Evolutionary conservation across 2,113 vertebrate genomes (phyloP).

Genomic region (Corvus hawaiiensis): DNA sequence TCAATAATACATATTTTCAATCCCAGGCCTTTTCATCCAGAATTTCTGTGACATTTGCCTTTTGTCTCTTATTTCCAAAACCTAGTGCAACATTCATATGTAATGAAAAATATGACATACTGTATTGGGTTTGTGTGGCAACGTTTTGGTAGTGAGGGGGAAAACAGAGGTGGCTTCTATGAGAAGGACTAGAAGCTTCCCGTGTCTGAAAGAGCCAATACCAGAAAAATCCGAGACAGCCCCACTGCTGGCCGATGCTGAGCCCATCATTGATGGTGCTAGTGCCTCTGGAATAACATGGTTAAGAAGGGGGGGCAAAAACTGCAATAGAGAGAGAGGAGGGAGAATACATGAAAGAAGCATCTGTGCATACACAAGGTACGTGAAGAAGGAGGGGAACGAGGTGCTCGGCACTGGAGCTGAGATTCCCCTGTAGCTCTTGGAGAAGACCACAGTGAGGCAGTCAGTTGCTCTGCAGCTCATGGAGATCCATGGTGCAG

Average conservation of each 20-base stretch:
- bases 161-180: background rate
- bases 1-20: background rate
- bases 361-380: background rate
- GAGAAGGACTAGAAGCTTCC: background rate
- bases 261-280: background rate
- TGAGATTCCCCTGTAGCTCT: background rate
- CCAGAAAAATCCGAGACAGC: background rate
- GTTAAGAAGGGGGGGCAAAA: fast-evolving
- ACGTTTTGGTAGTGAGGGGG: background rate
- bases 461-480: background rate
- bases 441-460: background rate
- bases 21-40: background rate
- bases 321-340: background rate
- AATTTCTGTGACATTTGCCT: background rate
- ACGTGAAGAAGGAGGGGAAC: background rate
- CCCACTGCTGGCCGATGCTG: background rate
- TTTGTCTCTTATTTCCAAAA: background rate
- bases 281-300: background rate
- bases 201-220: background rate
- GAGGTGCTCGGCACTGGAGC: background rate
- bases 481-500: background rate
- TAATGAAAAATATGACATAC: background rate
- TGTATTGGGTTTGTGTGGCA: background rate
- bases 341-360: background rate
- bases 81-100: background rate